Conservation (phyloP, 2,797 vertebrate genomes). For the Aphelocoma californica region DNA sequence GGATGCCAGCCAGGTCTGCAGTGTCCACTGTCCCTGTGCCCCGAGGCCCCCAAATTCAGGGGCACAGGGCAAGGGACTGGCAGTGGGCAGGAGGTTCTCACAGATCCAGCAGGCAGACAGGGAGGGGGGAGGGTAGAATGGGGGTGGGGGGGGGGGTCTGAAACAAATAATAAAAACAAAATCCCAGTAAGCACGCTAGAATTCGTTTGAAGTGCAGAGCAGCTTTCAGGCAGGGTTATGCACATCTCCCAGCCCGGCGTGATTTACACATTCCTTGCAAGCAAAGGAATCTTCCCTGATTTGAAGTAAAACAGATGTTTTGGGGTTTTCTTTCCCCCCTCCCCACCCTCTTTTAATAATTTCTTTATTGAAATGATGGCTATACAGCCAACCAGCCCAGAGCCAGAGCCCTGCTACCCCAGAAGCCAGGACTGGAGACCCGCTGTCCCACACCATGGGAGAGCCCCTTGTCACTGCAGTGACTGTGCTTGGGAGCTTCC, state of each 20-base stretch:
- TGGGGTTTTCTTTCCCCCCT: not conserved
- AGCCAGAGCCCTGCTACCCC: constrained; percentile 14
- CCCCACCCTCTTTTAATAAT: not conserved
- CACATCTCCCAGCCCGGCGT: constrained; percentile 66
- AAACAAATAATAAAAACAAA: constrained; percentile 69
- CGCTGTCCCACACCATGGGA: accelerated
- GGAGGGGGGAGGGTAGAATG: not conserved
- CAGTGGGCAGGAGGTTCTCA: constrained; percentile 56
- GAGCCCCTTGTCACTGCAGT: not conserved
- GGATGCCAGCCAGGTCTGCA: not conserved
- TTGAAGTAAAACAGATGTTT: constrained; percentile 80
- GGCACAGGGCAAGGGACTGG: constrained; percentile 23
- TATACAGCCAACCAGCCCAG: not conserved
- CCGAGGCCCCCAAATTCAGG: not conserved
- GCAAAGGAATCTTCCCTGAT: constrained; percentile 70
- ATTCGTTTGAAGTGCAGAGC: constrained; percentile 76
- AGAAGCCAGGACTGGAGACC: not conserved
- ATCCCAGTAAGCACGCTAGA: constrained; percentile 73
- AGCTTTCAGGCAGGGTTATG: constrained; percentile 70
- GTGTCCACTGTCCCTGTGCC: not conserved
- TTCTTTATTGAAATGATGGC: constrained; percentile 41
- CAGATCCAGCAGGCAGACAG: constrained; percentile 50
- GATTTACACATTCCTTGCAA: constrained; percentile 75
- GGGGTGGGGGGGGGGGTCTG: not conserved
- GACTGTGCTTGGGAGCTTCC: accelerated